Conservation (phyloP, 2,888 invertebrate genomes). For the Syrista parreyssii region DNA sequence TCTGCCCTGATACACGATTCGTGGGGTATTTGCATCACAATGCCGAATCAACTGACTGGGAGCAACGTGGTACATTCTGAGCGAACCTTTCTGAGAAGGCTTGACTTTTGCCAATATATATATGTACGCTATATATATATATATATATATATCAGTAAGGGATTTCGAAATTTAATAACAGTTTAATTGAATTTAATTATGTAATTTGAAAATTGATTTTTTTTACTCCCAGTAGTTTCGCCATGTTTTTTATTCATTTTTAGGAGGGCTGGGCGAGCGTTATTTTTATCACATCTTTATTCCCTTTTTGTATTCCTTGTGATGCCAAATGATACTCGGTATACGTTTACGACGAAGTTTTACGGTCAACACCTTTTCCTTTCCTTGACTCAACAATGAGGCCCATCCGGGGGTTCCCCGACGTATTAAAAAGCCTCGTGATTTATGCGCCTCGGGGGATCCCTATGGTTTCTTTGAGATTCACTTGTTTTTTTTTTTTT, state of each 20-base stretch:
- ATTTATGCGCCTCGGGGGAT: background rate
- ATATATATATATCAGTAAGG: background rate
- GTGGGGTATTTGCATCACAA: constrained; percentile 50
- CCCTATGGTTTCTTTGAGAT: background rate
- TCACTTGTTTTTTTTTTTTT: background rate
- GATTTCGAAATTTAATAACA: background rate
- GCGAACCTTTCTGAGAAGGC: constrained; percentile 20
- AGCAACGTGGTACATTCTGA: constrained; percentile 24
- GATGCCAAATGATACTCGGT: background rate
- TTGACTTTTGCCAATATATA: constrained; percentile 5
- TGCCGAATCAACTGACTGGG: constrained; percentile 42
- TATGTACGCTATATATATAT: constrained; percentile 11
- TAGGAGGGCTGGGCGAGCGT: no score
- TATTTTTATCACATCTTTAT: background rate
- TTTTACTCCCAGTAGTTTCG: background rate
- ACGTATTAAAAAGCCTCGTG: background rate
- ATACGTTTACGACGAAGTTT: background rate
- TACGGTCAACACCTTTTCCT: background rate
- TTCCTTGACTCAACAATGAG: background rate
- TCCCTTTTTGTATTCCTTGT: background rate
- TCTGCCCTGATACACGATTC: background rate
- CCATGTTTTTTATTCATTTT: background rate
- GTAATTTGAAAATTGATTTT: background rate
- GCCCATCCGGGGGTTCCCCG: background rate
- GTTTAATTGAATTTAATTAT: background rate